These are phyloP conservation scores for Hypomecis atomaria DNA, from an alignment of 2,888 invertebrate species.

Conservation along the genomic window DNA sequence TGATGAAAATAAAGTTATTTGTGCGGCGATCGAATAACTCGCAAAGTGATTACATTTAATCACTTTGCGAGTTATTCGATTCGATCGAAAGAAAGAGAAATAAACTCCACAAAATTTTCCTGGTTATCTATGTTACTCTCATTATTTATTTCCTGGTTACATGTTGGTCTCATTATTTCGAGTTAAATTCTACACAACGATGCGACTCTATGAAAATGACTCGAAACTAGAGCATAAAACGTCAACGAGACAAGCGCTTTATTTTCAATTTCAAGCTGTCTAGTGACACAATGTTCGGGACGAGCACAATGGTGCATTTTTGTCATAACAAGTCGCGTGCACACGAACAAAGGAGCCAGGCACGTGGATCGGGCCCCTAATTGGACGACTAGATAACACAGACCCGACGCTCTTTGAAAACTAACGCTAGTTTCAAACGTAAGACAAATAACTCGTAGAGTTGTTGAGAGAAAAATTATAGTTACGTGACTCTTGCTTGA, in stretches of 20 bases:
- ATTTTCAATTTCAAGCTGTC: slow-evolving; percentile 44
- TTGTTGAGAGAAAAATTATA: background rate
- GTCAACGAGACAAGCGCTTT: slow-evolving; percentile 39
- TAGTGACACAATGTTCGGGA: slow-evolving; percentile 37
- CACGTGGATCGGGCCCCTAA: slow-evolving; percentile 51
- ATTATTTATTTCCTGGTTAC: no score
- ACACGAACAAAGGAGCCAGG: slow-evolving; percentile 47
- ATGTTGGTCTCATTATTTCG: no score
- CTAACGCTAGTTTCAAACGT: slow-evolving; percentile 11
- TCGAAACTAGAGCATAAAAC: slow-evolving; percentile 36
- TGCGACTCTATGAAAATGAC: slow-evolving; percentile 5
- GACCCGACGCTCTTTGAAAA: slow-evolving; percentile 20
- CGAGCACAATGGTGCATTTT: slow-evolving; percentile 44
- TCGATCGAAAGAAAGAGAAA: no score
- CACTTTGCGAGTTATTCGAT: no score
- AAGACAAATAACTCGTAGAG: slow-evolving; percentile 9
- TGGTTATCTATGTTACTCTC: no score
- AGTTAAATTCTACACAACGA: background rate
- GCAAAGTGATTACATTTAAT: no score
- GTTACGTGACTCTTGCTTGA: no score
- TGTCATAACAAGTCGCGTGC: slow-evolving; percentile 48
- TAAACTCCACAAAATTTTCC: no score
- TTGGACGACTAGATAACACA: slow-evolving; percentile 46
- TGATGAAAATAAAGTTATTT: no score
- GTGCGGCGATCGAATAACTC: no score